A percentile compares a stretch with the other conserved stretches of the same genome.
Conservation (phyloP, 2,113 vertebrate genomes). For the Pyxicephalus adspersus region DNA sequence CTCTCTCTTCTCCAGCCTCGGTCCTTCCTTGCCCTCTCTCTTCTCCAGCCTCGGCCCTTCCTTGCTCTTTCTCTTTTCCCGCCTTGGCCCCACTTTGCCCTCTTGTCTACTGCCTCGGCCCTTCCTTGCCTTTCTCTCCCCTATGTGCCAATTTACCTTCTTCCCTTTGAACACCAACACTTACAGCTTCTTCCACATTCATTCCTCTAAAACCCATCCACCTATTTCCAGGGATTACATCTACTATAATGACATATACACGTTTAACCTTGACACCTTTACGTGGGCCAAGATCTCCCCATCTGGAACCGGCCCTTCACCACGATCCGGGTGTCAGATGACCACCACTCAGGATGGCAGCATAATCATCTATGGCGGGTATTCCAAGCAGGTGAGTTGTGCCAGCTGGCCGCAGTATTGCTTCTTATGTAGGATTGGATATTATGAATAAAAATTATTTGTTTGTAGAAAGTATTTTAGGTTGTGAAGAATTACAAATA, state of each 20-base stretch:
- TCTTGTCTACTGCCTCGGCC: background rate
- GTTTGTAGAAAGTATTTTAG: too few relatives aligned
- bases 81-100: background rate
- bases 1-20: too few relatives aligned
- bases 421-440: background rate
- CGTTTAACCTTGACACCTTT: constrained; percentile 90
- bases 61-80: background rate
- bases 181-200: background rate
- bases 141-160: constrained; percentile 4
- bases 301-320: constrained; percentile 76
- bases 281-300: constrained; percentile 83
- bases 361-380: constrained; percentile 89
- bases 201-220: too few relatives aligned
- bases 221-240: constrained; percentile 83
- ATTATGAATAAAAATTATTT: too few relatives aligned
- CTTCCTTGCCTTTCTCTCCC: background rate
- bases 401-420: background rate
- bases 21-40: background rate
- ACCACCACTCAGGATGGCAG: constrained; percentile 76
- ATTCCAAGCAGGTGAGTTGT: constrained; percentile 87
- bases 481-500: too few relatives aligned
- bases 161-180: background rate
- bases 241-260: constrained; percentile 88
- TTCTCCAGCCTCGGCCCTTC: background rate
- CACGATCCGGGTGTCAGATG: constrained; percentile 89